Evolutionary conservation across 2,797 vertebrate species (phyloP).

Genomic region (Tokudaia tokunoshimensis): DNA sequence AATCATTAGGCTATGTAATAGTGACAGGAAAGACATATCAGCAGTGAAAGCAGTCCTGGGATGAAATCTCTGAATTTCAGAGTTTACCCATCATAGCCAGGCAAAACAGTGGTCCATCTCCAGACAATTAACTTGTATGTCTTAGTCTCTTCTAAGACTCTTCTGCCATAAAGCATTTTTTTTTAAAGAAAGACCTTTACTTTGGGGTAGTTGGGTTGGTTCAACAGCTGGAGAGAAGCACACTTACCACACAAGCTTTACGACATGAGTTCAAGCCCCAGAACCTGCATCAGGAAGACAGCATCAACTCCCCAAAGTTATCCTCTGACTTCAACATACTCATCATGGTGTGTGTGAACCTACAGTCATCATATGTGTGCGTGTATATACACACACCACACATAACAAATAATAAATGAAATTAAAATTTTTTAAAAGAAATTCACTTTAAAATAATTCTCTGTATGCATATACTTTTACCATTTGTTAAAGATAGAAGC

Average conservation of each 20-base stretch:
- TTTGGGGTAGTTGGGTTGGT: neutral
- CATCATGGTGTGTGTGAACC: neutral
- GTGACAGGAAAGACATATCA: neutral
- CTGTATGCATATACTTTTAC: neutral
- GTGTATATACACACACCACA: neutral
- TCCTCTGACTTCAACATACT: neutral
- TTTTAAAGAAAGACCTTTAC: neutral
- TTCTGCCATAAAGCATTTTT: too few relatives aligned
- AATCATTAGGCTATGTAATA: neutral
- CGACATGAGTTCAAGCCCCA: neutral
- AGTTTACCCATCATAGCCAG: too few relatives aligned
- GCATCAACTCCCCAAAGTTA: neutral
- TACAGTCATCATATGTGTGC: neutral
- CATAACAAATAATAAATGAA: neutral
- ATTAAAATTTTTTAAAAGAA: neutral
- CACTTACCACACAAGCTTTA: neutral
- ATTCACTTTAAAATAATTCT: neutral
- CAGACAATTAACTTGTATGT: too few relatives aligned
- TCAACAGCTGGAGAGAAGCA: neutral
- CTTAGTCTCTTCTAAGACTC: too few relatives aligned
- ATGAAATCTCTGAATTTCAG: neutral
- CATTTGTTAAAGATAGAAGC: neutral
- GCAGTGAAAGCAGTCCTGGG: neutral
- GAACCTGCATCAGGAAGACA: neutral
- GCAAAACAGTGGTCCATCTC: too few relatives aligned